Evolutionary conservation across 2,797 vertebrate species (phyloP).

Genomic region (Propithecus perrieri): DNA sequence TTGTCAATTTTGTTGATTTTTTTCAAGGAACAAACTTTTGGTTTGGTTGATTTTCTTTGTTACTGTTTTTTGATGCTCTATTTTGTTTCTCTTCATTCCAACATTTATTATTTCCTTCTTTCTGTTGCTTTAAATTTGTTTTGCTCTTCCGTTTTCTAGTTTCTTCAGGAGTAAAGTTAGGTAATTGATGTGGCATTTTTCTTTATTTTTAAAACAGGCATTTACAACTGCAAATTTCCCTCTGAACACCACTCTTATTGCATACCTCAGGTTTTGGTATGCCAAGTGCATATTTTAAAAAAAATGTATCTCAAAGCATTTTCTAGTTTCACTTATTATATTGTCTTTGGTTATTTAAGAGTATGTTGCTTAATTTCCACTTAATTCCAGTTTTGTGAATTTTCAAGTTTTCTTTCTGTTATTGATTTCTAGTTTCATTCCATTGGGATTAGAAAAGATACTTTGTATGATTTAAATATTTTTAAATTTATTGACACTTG

Average conservation of each 20-base stretch:
- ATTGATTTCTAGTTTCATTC: neutral
- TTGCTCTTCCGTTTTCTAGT: neutral
- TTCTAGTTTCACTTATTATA: neutral
- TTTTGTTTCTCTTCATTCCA: neutral
- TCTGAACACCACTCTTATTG: neutral
- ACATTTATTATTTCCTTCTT: neutral
- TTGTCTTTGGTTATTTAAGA: neutral
- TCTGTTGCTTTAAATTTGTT: neutral
- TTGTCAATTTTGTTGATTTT: neutral
- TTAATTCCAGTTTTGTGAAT: neutral
- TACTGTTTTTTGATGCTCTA: neutral
- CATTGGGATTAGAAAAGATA: neutral
- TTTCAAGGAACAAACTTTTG: neutral
- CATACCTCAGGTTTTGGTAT: neutral
- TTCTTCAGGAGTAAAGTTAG: neutral
- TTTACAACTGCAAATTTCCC: neutral
- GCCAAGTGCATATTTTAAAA: neutral
- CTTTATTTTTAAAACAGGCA: neutral
- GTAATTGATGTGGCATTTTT: neutral
- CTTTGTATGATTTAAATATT: neutral
- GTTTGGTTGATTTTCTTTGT: neutral
- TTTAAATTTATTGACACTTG: neutral
- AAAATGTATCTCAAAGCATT: neutral
- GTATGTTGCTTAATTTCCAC: neutral
- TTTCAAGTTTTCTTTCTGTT: neutral